Evolutionary conservation across 2,113 vertebrate genomes (phyloP), one percentile per base, ranked within the genome.

Genomic region (Paradoxurus hermaphroditus): DNA sequence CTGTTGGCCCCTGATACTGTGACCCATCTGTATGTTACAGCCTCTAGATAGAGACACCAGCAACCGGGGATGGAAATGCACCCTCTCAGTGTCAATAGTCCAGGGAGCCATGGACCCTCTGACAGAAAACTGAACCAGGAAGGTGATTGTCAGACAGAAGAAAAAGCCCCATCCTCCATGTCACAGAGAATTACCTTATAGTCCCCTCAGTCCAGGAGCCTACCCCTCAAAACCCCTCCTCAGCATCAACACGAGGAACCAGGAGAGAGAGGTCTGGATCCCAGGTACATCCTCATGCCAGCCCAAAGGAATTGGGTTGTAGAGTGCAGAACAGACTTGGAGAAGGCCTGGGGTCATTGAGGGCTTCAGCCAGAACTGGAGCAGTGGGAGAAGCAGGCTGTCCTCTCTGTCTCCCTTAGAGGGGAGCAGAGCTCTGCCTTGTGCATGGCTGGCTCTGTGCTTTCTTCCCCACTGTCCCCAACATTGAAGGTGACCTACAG

Each of bases 1-100:
- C 5, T 34, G 9, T 49, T 34, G 81, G 34, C 0, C 0, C 2
- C 11, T 19, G 70, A n/a, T 56, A 7, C 25, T 21, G 16, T n/a
- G 46, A 90, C 23, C 14, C 13, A 0, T 81, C 65, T 12, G 14
- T 27, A 16, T 41, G 7, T 53, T 56, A 10, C 14, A 56, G n/a
- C n/a, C 44, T 46, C 85, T 73, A 15, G 4, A 39, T 39, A 49
- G 21, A 89, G 34, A 44, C 1, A 27, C 51, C 19, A 7, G 5
- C 11, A 18, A 18, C 1, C 51, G 25, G 53, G 19, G 10, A 9
- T 1, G 11, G 15, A 13, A 49, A 27, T 44, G n/a, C 85, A 63
- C 4, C 19, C 1, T 31, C 36, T 21, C 73, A 8, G 9, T 79
- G 78, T 29, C 27, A 82, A 1, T 27, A 11, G 12, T 25, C 27